Conservation (phyloP, 2,113 vertebrate species). For the Puma concolor region DNA sequence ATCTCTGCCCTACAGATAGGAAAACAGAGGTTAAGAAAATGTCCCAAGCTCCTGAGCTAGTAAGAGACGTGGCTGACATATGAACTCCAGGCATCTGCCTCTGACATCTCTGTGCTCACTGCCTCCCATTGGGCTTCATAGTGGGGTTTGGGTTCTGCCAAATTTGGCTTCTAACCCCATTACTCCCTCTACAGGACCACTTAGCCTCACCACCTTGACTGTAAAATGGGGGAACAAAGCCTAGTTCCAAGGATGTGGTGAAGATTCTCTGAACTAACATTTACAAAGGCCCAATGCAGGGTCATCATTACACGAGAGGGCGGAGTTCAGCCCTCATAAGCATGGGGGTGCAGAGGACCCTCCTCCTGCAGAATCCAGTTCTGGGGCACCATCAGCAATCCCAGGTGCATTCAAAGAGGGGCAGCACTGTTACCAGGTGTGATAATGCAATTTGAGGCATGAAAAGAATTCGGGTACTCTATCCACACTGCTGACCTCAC, state of each 20-base stretch:
- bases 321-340: background rate
- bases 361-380: background rate
- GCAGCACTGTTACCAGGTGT: too few species aligned
- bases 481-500: background rate
- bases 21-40: constrained; percentile 24
- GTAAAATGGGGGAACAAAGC: background rate
- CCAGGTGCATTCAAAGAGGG: background rate
- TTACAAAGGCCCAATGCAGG: background rate
- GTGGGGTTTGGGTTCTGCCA: background rate
- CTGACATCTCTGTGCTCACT: background rate
- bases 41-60: background rate
- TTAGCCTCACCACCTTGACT: background rate
- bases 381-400: background rate
- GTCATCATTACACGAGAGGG: background rate
- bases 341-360: background rate
- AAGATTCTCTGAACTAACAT: background rate
- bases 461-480: background rate
- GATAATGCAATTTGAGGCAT: background rate
- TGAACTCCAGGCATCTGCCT: background rate
- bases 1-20: background rate
- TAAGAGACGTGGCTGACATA: background rate
- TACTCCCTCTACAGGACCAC: background rate
- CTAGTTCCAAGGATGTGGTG: background rate
- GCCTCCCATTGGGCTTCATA: background rate
- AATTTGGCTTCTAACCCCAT: background rate